Evolutionary conservation across 2,888 invertebrate genomes (phyloP).

Genomic region (Octonoba sinensis): DNA sequence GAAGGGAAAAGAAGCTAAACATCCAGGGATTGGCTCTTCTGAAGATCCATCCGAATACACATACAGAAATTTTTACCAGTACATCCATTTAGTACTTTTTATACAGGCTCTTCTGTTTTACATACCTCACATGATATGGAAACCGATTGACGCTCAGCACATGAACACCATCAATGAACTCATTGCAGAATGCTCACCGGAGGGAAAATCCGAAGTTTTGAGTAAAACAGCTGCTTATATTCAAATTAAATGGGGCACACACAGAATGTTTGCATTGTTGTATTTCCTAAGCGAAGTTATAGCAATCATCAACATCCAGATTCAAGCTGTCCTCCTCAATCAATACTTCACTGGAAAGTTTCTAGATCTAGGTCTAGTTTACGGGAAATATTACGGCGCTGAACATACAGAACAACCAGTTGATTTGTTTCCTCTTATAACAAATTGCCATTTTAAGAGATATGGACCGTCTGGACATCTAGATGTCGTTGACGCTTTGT

Average conservation of each 20-base stretch:
- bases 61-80: slow-evolving; percentile 84
- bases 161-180: slow-evolving; percentile 44
- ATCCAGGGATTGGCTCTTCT: slow-evolving; percentile 78
- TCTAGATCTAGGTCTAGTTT: slow-evolving; percentile 50
- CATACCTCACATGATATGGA: slow-evolving; percentile 95
- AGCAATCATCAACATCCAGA: slow-evolving; percentile 70
- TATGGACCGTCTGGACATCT: slow-evolving; percentile 66
- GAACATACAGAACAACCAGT: slow-evolving; percentile 75
- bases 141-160: slow-evolving; percentile 75
- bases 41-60: slow-evolving; percentile 64
- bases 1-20: slow-evolving; percentile 78
- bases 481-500: slow-evolving; percentile 66
- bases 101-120: slow-evolving; percentile 95
- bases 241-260: slow-evolving; percentile 87
- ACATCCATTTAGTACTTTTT: slow-evolving; percentile 97
- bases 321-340: slow-evolving; percentile 68
- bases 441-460: slow-evolving; percentile 66
- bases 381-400: slow-evolving; percentile 74
- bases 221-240: slow-evolving; percentile 80
- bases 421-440: slow-evolving; percentile 66
- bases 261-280: slow-evolving; percentile 10
- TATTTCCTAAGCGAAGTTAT: slow-evolving; percentile 59
- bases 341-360: slow-evolving; percentile 62
- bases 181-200: background rate
- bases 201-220: background rate